Base-by-base conservation (phyloP, 2,113 vertebrate genomes). In the Chelonoidis abingdonii region DNA sequence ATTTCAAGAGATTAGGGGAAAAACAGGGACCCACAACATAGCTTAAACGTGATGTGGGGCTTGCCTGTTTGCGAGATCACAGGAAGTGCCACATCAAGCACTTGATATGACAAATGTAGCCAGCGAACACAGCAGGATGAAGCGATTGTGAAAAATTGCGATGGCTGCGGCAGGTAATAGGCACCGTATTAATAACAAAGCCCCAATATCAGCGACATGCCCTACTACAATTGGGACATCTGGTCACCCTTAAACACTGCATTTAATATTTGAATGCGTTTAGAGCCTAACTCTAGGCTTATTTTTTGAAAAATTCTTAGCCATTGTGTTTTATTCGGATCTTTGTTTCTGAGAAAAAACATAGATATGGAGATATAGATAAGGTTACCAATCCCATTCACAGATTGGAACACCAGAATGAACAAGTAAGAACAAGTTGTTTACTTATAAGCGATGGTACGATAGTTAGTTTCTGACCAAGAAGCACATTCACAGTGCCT, bases 351-450 rank as follows among this genome's bases (percentile, higher is more conserved):
- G 87, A 84, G 92, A 10, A 80, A 86, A 96, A 80, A 44, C 86
- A 59, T 92, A 35, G 62, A n/a, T n/a, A 52, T 76, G 57, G 79
- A 41, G 87, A 76, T 52, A 82, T 3, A 38, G 59, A 53, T 49
- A 94, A 88, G 86, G 78, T 90, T 90, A 94, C 87, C 90, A 96
- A 91, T 90, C 75, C 44, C 57, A 90, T 94, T 96, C 81, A 85
- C 88, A 2, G 59, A 86, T 53, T 86, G 49, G 93, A 76, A 35
- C 44, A 0, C 1, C 1, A 89, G 69, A 86, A 41, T 11, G 90
- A 57, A 72, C 92, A 87, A 82, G 6, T 89, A 76, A 86, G 72
- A 86, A 56, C 41, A 80, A 49, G 17, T 6, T 93, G 54, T n/a
- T 57, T 35, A 47, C n/a, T 72, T 72, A 72, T 21, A 65, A 65